Percentiles rank a stretch among this genome's conserved stretches.
These are phyloP conservation scores for Ceraclea dissimilis DNA, from an alignment of 2,888 invertebrate genomes.

Conservation along the genomic window DNA sequence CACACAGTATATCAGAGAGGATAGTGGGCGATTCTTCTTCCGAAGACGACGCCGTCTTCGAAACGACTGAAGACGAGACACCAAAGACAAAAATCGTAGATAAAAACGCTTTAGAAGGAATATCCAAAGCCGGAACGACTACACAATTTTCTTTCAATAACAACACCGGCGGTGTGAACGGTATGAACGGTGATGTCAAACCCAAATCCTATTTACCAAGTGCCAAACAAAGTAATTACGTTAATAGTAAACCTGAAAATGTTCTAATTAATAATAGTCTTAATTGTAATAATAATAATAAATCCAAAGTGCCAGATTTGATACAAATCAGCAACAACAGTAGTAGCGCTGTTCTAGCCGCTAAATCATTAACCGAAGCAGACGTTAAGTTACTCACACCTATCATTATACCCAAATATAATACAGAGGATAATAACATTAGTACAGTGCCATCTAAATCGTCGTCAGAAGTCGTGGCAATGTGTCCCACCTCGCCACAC, in stretches of 20 bases:
- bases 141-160: slow-evolving; percentile 54
- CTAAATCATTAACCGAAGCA: slow-evolving; percentile 32
- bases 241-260: slow-evolving; percentile 6
- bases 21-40: slow-evolving; percentile 26
- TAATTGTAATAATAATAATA: background rate
- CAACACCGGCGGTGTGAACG: slow-evolving; percentile 30
- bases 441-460: background rate
- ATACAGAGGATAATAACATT: background rate
- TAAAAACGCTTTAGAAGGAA: slow-evolving; percentile 57
- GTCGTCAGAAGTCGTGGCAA: slow-evolving; percentile 1
- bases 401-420: slow-evolving; percentile 28
- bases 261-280: background rate
- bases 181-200: slow-evolving; percentile 23
- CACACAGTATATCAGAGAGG: slow-evolving; percentile 7
- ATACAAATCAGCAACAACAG: slow-evolving; percentile 25
- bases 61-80: slow-evolving; percentile 26
- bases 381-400: slow-evolving; percentile 44
- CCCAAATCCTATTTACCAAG: slow-evolving; percentile 34
- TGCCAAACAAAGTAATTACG: slow-evolving; percentile 1
- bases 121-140: slow-evolving; percentile 59
- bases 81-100: slow-evolving; percentile 43
- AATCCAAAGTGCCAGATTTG: slow-evolving; percentile 9
- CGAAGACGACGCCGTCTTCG: slow-evolving; percentile 23
- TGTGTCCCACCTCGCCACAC: slow-evolving; percentile 3
- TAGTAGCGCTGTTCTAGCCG: background rate